Conservation (phyloP, 2,113 vertebrate genomes). For the Hippocampus mohnikei region DNA sequence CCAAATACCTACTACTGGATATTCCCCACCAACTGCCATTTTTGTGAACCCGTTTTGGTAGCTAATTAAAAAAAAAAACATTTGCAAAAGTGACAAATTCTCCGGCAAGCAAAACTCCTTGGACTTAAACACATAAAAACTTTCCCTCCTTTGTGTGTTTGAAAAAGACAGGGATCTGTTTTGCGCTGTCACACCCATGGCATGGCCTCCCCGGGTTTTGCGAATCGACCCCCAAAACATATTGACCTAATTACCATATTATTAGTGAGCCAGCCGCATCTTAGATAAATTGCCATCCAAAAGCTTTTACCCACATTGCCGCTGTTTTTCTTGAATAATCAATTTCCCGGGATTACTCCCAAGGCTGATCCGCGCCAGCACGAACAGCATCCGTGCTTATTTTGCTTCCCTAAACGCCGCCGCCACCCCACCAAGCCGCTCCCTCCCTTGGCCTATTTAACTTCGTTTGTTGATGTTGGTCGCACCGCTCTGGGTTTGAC, state of each 20-base stretch:
- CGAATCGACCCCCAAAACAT: conserved; percentile 44
- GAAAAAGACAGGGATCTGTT: conserved; percentile 34
- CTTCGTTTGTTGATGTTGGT: conserved; percentile 64
- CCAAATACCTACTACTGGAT: neutral
- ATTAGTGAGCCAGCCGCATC: conserved; percentile 37
- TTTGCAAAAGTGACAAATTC: neutral
- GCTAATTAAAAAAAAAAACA: neutral
- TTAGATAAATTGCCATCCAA: conserved; percentile 45
- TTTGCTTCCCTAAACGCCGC: conserved; percentile 40
- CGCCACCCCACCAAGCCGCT: too few species aligned
- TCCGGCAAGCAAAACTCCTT: neutral
- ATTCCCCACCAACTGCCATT: neutral
- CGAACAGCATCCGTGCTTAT: conserved; percentile 42
- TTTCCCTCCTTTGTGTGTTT: conserved; percentile 12
- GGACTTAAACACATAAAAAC: neutral
- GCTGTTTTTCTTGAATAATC: conserved; percentile 65
- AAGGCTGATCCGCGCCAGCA: conserved; percentile 31
- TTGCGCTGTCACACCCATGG: conserved; percentile 7
- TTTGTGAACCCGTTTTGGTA: neutral
- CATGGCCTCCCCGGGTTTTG: conserved; percentile 22
- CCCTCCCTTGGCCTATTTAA: conserved; percentile 39
- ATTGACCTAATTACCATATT: conserved; percentile 56
- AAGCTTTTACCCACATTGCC: conserved; percentile 19
- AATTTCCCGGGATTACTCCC: conserved; percentile 63
- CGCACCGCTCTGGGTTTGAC: conserved; percentile 24